A percentile compares a stretch with the other conserved stretches of the same genome.
Evolutionary conservation across 1,140 invertebrate species (phyloP).

Genomic region (Elysia chlorotica): DNA sequence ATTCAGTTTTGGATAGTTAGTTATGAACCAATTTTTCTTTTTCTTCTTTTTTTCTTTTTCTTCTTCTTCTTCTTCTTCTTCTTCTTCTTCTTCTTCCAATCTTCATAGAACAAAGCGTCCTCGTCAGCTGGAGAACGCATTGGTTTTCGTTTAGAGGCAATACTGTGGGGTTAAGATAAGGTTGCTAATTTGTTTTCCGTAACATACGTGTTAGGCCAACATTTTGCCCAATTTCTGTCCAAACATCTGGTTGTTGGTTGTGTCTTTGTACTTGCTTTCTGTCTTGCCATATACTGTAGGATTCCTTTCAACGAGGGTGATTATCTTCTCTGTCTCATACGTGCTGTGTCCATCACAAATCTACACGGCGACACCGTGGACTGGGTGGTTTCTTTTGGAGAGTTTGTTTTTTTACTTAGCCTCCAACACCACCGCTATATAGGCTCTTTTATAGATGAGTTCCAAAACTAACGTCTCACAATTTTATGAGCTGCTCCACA

Average conservation of each 20-base stretch:
- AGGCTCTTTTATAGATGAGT: too few relatives aligned
- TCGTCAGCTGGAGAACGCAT: conserved; percentile 12
- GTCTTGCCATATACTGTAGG: not conserved
- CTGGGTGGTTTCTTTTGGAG: too few relatives aligned
- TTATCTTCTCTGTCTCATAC: not conserved
- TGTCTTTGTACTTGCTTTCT: conserved; percentile 6
- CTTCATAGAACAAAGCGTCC: conserved; percentile 13
- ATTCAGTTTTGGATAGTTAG: too few relatives aligned
- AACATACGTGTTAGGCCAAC: conserved; percentile 1
- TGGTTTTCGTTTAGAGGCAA: conserved; percentile 17
- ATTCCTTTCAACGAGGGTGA: not conserved
- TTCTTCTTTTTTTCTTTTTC: too few relatives aligned
- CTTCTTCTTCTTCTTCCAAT: too few relatives aligned
- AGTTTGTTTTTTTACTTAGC: too few relatives aligned
- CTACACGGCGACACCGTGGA: not conserved
- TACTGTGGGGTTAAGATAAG: conserved; percentile 7
- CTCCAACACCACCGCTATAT: too few relatives aligned
- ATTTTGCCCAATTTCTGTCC: conserved; percentile 5
- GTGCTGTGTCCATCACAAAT: not conserved
- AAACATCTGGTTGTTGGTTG: conserved; percentile 1
- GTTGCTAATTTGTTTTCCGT: not conserved
- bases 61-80: too few relatives aligned
- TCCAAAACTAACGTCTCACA: too few relatives aligned
- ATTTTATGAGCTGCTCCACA: too few relatives aligned
- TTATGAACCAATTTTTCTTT: too few relatives aligned